A percentile compares a stretch with the other conserved stretches of the same genome.
Conservation (phyloP, 2,888 invertebrate genomes). For the Catocala sponsa region DNA sequence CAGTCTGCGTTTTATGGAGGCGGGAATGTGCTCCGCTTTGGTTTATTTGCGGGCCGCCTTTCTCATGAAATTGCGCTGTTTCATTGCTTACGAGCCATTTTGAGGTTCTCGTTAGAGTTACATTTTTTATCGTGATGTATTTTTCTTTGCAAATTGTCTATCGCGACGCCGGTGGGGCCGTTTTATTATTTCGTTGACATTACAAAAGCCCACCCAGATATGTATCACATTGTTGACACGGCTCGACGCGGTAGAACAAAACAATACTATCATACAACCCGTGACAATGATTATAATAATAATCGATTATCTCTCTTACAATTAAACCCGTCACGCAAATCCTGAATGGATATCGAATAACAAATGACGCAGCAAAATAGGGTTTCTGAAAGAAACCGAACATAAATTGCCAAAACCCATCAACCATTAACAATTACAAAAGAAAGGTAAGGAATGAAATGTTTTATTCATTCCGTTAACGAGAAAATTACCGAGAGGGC, state of each 20-base stretch:
- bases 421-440: constrained; percentile 87
- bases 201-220: constrained; percentile 39
- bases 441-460: constrained; percentile 87
- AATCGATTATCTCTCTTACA: constrained; percentile 46
- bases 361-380: constrained; percentile 69
- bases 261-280: constrained; percentile 32
- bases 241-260: constrained; percentile 41
- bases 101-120: constrained; percentile 80
- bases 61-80: constrained; percentile 85
- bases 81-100: constrained; percentile 85
- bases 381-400: constrained; percentile 72
- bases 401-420: constrained; percentile 85
- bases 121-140: constrained; percentile 80
- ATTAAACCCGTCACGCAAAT: constrained; percentile 59
- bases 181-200: constrained; percentile 60
- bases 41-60: constrained; percentile 85
- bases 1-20: constrained; percentile 83
- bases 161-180: constrained; percentile 49
- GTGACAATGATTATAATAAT: constrained; percentile 38
- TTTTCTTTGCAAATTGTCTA: constrained; percentile 76
- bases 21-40: constrained; percentile 84
- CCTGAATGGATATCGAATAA: constrained; percentile 67
- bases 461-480: constrained; percentile 88
- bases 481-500: constrained; percentile 86
- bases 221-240: constrained; percentile 32